Conservation (phyloP, 92 coral and sea anemone genomes). For the Bergia sp. region DNA sequence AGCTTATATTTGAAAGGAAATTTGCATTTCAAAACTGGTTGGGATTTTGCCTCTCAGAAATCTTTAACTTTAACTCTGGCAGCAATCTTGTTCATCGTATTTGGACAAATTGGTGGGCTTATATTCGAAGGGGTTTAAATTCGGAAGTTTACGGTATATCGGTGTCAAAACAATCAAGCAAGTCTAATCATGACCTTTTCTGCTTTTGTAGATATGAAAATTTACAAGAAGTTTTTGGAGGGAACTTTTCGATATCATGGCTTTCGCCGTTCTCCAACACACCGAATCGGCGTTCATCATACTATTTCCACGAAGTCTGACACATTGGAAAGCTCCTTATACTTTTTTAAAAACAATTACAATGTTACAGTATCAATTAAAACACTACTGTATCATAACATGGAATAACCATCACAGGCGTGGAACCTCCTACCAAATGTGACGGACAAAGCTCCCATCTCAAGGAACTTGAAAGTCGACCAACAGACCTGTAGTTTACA, state of each 20-base stretch:
- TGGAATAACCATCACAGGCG: background rate
- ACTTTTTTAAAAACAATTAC: background rate
- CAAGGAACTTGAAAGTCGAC: no score
- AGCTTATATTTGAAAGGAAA: no score
- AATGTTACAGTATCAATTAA: background rate
- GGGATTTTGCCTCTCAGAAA: no score
- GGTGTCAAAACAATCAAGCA: background rate
- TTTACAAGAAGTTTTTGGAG: conserved; percentile 97
- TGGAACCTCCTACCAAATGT: no score
- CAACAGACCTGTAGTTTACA: no score
- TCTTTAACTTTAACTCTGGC: no score
- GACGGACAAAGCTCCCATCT: no score
- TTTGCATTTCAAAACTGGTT: no score
- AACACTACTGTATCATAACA: background rate
- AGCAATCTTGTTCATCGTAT: no score
- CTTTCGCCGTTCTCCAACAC: conserved; percentile 90
- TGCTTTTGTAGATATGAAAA: conserved; percentile 83
- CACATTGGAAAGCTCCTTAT: background rate
- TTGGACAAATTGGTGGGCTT: no score
- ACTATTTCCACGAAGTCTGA: conserved; percentile 82
- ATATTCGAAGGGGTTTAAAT: no score
- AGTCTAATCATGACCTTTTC: background rate
- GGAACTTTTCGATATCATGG: conserved; percentile 87
- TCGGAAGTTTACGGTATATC: no score
- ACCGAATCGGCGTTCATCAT: conserved; percentile 64